Evolutionary conservation across 1,140 invertebrate species (phyloP).

Genomic region (Caenorhabditis inopinata): DNA sequence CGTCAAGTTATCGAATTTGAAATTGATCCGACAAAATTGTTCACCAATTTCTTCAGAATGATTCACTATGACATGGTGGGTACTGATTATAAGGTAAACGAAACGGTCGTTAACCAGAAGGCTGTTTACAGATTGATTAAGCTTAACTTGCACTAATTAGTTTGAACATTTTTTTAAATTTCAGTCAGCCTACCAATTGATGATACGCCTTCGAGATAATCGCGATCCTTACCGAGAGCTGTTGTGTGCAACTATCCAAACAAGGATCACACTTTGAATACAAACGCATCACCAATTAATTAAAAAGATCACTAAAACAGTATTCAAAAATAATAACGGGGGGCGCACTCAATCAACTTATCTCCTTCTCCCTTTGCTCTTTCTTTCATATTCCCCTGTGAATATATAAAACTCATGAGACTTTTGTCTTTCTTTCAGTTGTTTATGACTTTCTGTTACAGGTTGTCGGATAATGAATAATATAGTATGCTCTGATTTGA

Average conservation of each 20-base stretch:
- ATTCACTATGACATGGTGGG: conserved; percentile 40
- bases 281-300: neutral
- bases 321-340: conserved; percentile 6
- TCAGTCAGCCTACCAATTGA: conserved; percentile 42
- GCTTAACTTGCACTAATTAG: no score
- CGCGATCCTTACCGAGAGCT: conserved; percentile 41
- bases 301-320: neutral
- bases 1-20: conserved; percentile 44
- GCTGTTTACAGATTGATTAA: neutral
- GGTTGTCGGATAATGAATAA: conserved; percentile 20
- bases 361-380: neutral
- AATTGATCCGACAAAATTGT: conserved; percentile 36
- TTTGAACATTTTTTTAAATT: neutral
- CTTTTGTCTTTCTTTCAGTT: neutral
- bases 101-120: neutral
- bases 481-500: neutral
- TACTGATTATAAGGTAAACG: conserved; percentile 14
- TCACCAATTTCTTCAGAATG: conserved; percentile 31
- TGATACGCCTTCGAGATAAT: conserved; percentile 30
- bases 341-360: neutral
- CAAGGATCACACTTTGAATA: conserved; percentile 32
- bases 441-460: conserved; percentile 17
- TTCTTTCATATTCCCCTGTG: no score
- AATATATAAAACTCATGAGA: neutral
- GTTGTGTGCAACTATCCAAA: conserved; percentile 40